A percentile compares a stretch with the other conserved stretches of the same genome.
These are phyloP conservation scores for Mola mola DNA, from an alignment of 2,113 vertebrate genomes.

Conservation along the genomic window DNA sequence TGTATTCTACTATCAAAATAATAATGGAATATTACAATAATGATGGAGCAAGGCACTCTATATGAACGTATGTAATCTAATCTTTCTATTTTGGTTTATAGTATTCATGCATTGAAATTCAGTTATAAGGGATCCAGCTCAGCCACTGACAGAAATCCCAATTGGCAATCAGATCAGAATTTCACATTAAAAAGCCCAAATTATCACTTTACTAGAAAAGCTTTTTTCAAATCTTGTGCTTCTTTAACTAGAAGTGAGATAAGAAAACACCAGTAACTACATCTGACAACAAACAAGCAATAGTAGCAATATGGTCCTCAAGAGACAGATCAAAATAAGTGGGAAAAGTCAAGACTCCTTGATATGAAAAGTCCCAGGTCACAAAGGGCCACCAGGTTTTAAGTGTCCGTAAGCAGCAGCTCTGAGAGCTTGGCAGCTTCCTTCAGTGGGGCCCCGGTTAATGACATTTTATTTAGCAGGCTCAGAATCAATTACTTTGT, in stretches of 20 bases:
- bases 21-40: too few species aligned
- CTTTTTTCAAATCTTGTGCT: too few species aligned
- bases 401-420: background rate
- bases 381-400: background rate
- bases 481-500: conserved; percentile 27
- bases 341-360: background rate
- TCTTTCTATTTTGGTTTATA: too few species aligned
- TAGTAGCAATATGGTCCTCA: background rate
- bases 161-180: too few species aligned
- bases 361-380: background rate
- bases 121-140: too few species aligned
- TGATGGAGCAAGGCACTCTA: too few species aligned
- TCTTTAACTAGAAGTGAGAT: background rate
- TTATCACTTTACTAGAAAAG: too few species aligned
- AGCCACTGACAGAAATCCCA: too few species aligned
- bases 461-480: conserved; percentile 20
- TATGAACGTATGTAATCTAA: too few species aligned
- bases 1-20: too few species aligned
- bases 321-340: background rate
- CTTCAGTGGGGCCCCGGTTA: background rate
- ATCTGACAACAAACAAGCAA: background rate
- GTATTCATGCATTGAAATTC: too few species aligned
- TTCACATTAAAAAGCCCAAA: too few species aligned
- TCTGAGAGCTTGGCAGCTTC: conserved; percentile 11
- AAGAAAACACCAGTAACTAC: background rate